Percentiles rank a stretch among this genome's conserved stretches.
Conservation (phyloP, 2,797 vertebrate species). For the Enoplosus armatus region DNA sequence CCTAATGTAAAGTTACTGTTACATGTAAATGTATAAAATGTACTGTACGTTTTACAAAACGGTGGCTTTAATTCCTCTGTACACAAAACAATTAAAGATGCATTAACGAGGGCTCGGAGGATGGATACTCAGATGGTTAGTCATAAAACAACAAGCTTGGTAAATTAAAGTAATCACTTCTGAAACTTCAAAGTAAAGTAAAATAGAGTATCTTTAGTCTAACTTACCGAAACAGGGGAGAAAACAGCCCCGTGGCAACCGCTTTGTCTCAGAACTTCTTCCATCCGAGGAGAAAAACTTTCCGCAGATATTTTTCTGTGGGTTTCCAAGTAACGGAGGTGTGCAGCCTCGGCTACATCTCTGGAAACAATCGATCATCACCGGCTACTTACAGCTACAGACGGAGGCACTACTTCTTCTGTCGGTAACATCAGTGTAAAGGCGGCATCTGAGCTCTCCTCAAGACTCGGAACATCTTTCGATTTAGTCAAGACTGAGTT, state of each 20-base stretch:
- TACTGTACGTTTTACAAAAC: not conserved
- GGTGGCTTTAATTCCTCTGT: not conserved
- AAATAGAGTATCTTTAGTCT: not conserved
- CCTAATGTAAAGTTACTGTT: not conserved
- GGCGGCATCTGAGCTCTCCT: not conserved
- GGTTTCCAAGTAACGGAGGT: constrained; percentile 58
- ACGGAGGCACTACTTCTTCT: not conserved
- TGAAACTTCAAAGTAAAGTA: not conserved
- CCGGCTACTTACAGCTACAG: not conserved
- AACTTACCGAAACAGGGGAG: constrained; percentile 57
- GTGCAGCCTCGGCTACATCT: constrained; percentile 45
- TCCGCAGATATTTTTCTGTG: constrained; percentile 39
- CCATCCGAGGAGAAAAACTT: constrained; percentile 67
- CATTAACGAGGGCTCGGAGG: not conserved
- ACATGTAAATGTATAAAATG: not conserved
- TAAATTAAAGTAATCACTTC: not conserved
- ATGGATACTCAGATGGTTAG: not conserved
- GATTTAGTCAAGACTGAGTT: not conserved
- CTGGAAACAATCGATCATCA: constrained; percentile 54
- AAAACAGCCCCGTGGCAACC: constrained; percentile 27
- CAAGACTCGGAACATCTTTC: constrained; percentile 5
- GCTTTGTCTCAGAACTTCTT: constrained; percentile 63
- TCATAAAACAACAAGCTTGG: not conserved
- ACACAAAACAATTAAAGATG: not conserved
- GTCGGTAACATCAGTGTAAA: not conserved